A percentile compares a stretch with the other conserved stretches of the same genome.
phyloP scores from a whole-genome alignment of 2,888 invertebrate genomes.

The Gryllus longicercus region DNA sequence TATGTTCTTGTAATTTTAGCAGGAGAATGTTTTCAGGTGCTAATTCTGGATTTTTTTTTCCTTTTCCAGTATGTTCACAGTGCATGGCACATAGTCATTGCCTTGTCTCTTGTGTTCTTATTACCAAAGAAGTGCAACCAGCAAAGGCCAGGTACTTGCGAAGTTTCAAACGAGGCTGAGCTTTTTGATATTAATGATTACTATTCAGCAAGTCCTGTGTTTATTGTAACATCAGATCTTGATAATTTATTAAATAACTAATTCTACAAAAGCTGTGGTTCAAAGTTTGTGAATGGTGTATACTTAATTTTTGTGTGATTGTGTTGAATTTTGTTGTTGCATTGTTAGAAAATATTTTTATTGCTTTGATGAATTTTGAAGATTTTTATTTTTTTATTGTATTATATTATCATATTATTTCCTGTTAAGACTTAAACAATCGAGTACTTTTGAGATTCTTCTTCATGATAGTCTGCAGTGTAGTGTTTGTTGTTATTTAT shows the following conservation, averaged over 20 bases:
- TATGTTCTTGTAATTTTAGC: background rate
- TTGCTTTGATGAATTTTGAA: no score
- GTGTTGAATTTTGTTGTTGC: no score
- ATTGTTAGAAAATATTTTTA: no score
- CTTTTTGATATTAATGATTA: constrained; percentile 42
- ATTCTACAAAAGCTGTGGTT: background rate
- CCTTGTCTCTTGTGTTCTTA: constrained; percentile 55
- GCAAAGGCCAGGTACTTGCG: constrained; percentile 23
- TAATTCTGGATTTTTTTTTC: background rate
- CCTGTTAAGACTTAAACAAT: no score
- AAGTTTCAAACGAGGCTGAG: constrained; percentile 40
- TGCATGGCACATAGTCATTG: constrained; percentile 58
- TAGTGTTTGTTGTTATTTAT: no score
- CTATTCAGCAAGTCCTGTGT: constrained; percentile 40
- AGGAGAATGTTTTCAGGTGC: no score
- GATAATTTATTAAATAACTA: constrained; percentile 38
- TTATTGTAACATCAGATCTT: constrained; percentile 42
- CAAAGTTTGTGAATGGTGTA: no score
- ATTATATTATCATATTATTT: no score
- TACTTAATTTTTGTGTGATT: no score
- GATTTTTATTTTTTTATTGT: no score
- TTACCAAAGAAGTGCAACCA: constrained; percentile 46
- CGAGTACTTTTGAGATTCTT: no score
- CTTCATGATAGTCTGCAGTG: no score
- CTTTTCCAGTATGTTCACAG: constrained; percentile 55